Conservation (phyloP, 1,140 invertebrate genomes). For the Leptonema lineaticorne region DNA sequence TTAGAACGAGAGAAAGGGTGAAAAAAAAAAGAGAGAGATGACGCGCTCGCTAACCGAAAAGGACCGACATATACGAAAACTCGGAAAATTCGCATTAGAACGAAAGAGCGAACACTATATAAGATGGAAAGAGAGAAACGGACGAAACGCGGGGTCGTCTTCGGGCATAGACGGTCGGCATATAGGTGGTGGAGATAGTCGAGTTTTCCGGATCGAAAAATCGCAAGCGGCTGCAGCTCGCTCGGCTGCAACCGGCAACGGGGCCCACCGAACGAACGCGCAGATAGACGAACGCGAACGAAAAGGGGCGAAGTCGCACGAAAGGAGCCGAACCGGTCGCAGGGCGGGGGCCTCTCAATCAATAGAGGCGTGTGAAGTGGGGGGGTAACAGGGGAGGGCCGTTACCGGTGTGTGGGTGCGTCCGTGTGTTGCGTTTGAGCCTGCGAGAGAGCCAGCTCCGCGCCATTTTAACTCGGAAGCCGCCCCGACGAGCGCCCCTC, state of each 20-base stretch:
- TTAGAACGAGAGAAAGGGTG: not conserved
- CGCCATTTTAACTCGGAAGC: slow-evolving; percentile 32
- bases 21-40: not conserved
- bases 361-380: slow-evolving; percentile 33
- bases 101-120: too few relatives aligned
- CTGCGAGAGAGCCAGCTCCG: not conserved
- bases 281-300: not conserved
- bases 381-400: not conserved
- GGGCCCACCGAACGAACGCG: not conserved
- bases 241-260: not conserved
- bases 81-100: too few relatives aligned
- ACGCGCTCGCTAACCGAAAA: too few relatives aligned
- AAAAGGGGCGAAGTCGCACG: not conserved
- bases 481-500: slow-evolving; percentile 20
- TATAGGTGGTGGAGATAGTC: not conserved
- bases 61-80: too few relatives aligned
- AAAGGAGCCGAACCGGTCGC: slow-evolving; percentile 16
- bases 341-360: slow-evolving; percentile 30
- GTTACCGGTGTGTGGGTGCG: not conserved
- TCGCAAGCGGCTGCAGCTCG: not conserved
- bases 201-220: not conserved
- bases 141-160: not conserved
- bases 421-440: slow-evolving; percentile 29
- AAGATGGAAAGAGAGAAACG: too few relatives aligned
- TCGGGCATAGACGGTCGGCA: not conserved